A percentile compares a stretch with the other conserved stretches of the same genome.
These are phyloP conservation scores for Mallotus villosus DNA, from an alignment of 2,797 vertebrate species.

Conservation along the genomic window DNA sequence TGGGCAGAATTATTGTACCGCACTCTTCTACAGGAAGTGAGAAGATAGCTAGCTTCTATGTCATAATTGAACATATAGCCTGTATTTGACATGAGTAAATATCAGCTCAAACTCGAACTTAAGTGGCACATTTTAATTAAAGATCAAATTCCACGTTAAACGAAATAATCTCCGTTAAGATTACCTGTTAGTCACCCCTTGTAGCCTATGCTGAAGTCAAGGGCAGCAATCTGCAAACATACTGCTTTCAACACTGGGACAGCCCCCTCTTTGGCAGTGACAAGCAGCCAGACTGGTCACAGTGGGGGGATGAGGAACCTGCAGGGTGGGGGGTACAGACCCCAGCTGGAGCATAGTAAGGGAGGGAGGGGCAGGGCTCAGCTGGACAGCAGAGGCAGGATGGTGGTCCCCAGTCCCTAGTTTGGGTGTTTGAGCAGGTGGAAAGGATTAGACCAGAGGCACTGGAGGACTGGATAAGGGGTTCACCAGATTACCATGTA, in stretches of 20 bases:
- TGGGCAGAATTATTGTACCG: background rate
- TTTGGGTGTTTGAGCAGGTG: slow-evolving; percentile 81
- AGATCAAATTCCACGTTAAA: background rate
- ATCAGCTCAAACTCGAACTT: too few relatives aligned
- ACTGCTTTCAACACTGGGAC: background rate
- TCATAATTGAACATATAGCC: background rate
- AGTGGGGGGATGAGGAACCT: background rate
- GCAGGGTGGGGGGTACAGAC: slow-evolving; percentile 18
- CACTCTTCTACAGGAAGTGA: background rate
- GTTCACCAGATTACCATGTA: slow-evolving; percentile 58
- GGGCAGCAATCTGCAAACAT: background rate
- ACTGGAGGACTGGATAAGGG: slow-evolving; percentile 75
- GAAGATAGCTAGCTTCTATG: too few relatives aligned
- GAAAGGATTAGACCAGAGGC: slow-evolving; percentile 88
- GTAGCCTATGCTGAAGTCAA: background rate
- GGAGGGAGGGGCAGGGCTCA: slow-evolving; percentile 22
- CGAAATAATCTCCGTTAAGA: background rate
- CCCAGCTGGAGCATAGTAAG: slow-evolving; percentile 25
- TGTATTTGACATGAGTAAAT: background rate
- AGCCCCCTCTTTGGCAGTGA: slow-evolving; percentile 13
- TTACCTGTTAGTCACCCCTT: background rate
- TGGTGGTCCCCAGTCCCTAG: slow-evolving; percentile 5
- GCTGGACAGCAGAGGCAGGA: slow-evolving; percentile 5
- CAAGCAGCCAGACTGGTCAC: slow-evolving; percentile 15
- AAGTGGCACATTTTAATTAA: too few relatives aligned